Evolutionary conservation across 2,797 vertebrate species (phyloP), one percentile per base, ranked within the genome.

Genomic region (Benthosema pterotum): DNA sequence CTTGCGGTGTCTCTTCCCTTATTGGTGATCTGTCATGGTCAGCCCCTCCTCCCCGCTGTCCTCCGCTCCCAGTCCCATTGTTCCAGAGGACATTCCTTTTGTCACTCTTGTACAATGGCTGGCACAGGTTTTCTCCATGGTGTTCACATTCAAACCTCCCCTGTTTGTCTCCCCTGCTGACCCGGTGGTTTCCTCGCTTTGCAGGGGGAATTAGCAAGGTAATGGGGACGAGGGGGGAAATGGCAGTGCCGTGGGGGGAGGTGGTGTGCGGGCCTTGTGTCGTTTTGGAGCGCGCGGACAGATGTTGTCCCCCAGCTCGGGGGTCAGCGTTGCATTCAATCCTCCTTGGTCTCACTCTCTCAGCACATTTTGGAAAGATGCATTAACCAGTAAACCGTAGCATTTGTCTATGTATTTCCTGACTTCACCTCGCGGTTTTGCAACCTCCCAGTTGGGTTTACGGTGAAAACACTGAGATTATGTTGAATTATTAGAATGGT

Each of bases 1-100:
- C 93, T 89, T 55, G 69, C 85, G 91, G 90, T 90, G 86, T 90
- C 93, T 93, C 88, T 93, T 92, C 92, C 91, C 83, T 87, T 88
- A 80, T 86, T 88, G 85, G 91, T 92, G 87, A 95, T 96, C 94
- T 92, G 91, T 96, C 94, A 95, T 89, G 88, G 85, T 93, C 87
- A 74, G 90, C 83, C 86, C 87, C 84, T 75, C 15, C 87, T 88
- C 87, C 86, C 90, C 8, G 71, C 71, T 51, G 66, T 62, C 69
- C 60, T 71, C 78, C 85, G 72, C 65, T 52, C 0, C 71, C 57
- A 69, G 72, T 75, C 85, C 75, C 81, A 78, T 91, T 91, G 84
- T 93, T 92, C 82, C 84, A 86, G 63, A 88, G 87, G 91, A 87
- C 85, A 79, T 88, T 91, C 86, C 87, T 93, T 94, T 91, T 93